Evolutionary conservation across 2,888 invertebrate species (phyloP).

Genomic region (Tubulanus polymorphus): DNA sequence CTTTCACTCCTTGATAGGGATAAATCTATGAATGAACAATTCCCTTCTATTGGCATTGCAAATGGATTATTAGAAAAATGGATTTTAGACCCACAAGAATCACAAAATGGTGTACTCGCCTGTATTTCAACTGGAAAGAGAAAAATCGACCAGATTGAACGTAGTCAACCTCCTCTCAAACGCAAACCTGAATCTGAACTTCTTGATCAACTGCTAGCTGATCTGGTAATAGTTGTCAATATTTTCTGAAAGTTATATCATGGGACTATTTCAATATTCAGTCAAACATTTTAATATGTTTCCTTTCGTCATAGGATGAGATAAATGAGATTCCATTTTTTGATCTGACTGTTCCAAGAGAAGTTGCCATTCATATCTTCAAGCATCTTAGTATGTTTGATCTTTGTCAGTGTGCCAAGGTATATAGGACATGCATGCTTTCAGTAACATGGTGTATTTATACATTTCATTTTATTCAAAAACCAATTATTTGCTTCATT

Average conservation of each 20-base stretch:
- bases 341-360: conserved; percentile 41
- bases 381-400: conserved; percentile 33
- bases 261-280: no score
- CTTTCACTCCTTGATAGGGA: no score
- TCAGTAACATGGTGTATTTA: background rate
- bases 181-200: background rate
- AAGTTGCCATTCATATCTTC: conserved; percentile 49
- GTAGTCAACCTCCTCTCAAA: background rate
- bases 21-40: no score
- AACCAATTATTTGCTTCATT: conserved; percentile 1
- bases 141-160: no score
- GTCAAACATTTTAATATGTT: conserved; percentile 4
- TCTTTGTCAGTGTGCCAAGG: conserved; percentile 46
- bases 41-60: no score
- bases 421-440: conserved; percentile 15
- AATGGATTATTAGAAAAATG: no score
- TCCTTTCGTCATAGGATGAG: conserved; percentile 32
- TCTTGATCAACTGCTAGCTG: background rate
- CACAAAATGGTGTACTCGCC: no score
- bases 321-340: conserved; percentile 49
- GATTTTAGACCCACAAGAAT: no score
- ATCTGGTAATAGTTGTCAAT: background rate
- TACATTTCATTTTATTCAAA: background rate
- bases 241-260: background rate
- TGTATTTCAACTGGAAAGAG: no score